Percentiles rank a stretch among this genome's conserved stretches.
Evolutionary conservation across 2,797 vertebrate species (phyloP).

Genomic region (Argyrosomus regius): DNA sequence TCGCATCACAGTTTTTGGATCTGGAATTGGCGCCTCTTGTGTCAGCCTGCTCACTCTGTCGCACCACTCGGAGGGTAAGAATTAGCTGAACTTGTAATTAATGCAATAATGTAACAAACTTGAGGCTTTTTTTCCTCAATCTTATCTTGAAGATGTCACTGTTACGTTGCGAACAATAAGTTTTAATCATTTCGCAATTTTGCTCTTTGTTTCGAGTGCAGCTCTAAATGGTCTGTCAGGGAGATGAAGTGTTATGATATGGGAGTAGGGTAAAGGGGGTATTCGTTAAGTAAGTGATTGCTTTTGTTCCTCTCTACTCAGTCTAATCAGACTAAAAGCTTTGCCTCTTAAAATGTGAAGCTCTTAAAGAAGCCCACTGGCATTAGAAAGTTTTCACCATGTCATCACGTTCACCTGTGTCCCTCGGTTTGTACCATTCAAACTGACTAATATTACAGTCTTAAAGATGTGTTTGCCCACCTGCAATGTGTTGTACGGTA

Average conservation of each 20-base stretch:
- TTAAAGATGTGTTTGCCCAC: slow-evolving; percentile 22
- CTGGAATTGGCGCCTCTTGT: slow-evolving; percentile 97
- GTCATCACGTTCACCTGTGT: slow-evolving; percentile 58
- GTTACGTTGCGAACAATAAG: slow-evolving; percentile 21
- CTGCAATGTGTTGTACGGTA: not conserved
- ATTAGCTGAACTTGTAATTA: not conserved
- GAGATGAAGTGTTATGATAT: slow-evolving; percentile 71
- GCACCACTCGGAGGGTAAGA: slow-evolving; percentile 99
- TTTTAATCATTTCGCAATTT: slow-evolving; percentile 46
- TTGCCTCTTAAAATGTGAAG: slow-evolving; percentile 72
- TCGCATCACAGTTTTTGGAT: slow-evolving; percentile 94
- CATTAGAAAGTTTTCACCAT: slow-evolving; percentile 69
- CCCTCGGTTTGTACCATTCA: slow-evolving; percentile 33
- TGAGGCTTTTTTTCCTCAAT: not conserved
- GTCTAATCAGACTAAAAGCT: slow-evolving; percentile 82
- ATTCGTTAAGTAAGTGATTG: slow-evolving; percentile 78
- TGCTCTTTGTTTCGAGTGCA: slow-evolving; percentile 51
- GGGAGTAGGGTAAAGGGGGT: slow-evolving; percentile 61
- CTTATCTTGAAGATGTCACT: slow-evolving; percentile 8
- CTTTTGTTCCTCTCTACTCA: slow-evolving; percentile 72
- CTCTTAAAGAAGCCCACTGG: slow-evolving; percentile 62
- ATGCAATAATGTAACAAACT: no score
- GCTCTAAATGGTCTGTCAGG: slow-evolving; percentile 59
- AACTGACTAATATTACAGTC: slow-evolving; percentile 33
- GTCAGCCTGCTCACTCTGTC: slow-evolving; percentile 98